Percentiles rank a stretch among this genome's conserved stretches.
phyloP scores from a whole-genome alignment of 2,888 invertebrate genomes.

The Eudemis profundana region DNA sequence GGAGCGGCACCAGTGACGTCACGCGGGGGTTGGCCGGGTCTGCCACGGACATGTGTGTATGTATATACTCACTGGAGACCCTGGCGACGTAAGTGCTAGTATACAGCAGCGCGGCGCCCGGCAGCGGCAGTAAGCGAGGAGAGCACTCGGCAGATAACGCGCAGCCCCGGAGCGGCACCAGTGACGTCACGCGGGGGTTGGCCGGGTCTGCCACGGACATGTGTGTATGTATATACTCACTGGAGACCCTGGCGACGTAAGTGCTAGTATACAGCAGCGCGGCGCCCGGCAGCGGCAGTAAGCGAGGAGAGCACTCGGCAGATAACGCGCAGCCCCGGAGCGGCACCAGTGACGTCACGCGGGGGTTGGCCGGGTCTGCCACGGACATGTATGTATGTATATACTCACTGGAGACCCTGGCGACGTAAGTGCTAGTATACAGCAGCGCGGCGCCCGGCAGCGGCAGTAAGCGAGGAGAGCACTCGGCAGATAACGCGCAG shows the following conservation, averaged over 20 bases:
- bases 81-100: constrained; percentile 60
- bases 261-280: constrained; percentile 61
- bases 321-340: constrained; percentile 53
- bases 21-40: too few relatives aligned
- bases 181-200: constrained; percentile 62
- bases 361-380: too few relatives aligned
- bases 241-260: constrained; percentile 61
- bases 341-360: constrained; percentile 31
- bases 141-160: constrained; percentile 51
- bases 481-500: constrained; percentile 50
- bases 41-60: too few relatives aligned
- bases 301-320: constrained; percentile 56
- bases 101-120: constrained; percentile 58
- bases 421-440: constrained; percentile 63
- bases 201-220: constrained; percentile 33
- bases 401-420: constrained; percentile 60
- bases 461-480: constrained; percentile 64
- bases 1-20: constrained; percentile 48
- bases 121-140: constrained; percentile 66
- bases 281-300: constrained; percentile 51
- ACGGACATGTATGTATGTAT: too few relatives aligned
- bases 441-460: constrained; percentile 56
- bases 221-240: constrained; percentile 52
- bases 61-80: constrained; percentile 56
- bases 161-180: constrained; percentile 57